A percentile compares a stretch with the other conserved stretches of the same genome.
phyloP scores from a whole-genome alignment of 2,888 invertebrate genomes.

The Andrena hattorfiana region DNA sequence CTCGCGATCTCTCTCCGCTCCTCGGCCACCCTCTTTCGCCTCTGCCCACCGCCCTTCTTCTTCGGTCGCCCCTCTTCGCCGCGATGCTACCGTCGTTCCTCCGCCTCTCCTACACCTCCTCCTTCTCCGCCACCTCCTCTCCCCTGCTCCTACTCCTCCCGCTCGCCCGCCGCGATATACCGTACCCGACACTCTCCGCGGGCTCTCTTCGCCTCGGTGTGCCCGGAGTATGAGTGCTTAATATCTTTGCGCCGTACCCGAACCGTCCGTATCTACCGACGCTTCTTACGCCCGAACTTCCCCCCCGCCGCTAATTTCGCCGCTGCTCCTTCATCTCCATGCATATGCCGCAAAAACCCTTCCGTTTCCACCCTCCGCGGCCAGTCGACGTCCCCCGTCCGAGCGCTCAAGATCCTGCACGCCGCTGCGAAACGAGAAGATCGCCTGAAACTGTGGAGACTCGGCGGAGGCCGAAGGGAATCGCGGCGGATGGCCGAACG shows the following conservation, averaged over 20 bases:
- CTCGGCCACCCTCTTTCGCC: conserved; percentile 59
- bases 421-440: neutral
- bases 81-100: conserved; percentile 64
- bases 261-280: conserved; percentile 64
- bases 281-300: conserved; percentile 61
- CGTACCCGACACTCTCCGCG: conserved; percentile 60
- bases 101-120: conserved; percentile 8
- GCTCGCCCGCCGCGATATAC: conserved; percentile 11
- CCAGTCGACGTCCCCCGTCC: too few species aligned
- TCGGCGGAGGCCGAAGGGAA: neutral
- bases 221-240: conserved; percentile 70
- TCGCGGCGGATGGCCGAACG: neutral
- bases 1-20: conserved; percentile 70
- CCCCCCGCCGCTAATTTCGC: conserved; percentile 44
- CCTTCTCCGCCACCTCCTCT: conserved; percentile 41
- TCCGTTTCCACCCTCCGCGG: neutral
- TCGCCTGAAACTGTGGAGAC: neutral
- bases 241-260: conserved; percentile 70
- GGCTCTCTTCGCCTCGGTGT: conserved; percentile 52
- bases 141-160: neutral
- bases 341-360: neutral
- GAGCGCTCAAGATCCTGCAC: neutral
- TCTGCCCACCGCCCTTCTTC: conserved; percentile 53
- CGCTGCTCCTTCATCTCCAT: neutral
- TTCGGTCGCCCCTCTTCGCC: conserved; percentile 48